Evolutionary conservation across 2,797 vertebrate species (phyloP).

Genomic region (Acanthis flammea): DNA sequence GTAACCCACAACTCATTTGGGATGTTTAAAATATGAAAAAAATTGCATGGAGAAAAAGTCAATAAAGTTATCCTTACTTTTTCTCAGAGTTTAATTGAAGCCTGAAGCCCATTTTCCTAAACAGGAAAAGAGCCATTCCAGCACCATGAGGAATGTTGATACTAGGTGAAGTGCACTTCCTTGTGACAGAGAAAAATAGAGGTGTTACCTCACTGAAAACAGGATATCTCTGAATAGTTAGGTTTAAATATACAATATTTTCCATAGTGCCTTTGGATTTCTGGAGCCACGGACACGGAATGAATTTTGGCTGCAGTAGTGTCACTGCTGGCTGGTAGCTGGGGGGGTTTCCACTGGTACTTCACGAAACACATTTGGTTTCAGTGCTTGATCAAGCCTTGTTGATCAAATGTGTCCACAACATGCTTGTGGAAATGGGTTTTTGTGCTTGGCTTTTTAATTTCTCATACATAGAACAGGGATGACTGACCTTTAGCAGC

Average conservation of each 20-base stretch:
- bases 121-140: conserved; percentile 62
- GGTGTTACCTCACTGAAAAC: conserved; percentile 66
- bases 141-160: conserved; percentile 25
- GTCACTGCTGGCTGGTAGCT: background rate
- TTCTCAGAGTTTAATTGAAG: background rate
- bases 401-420: background rate
- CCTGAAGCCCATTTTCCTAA: conserved; percentile 47
- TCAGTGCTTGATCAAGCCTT: background rate
- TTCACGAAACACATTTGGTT: accelerated
- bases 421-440: background rate
- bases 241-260: conserved; percentile 66
- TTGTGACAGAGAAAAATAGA: conserved; percentile 62
- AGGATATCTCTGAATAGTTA: conserved; percentile 71
- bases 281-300: background rate
- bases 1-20: background rate
- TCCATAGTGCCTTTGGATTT: conserved; percentile 47
- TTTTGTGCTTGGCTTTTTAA: background rate
- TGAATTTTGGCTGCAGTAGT: background rate
- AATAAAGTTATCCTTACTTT: background rate
- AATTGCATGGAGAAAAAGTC: background rate
- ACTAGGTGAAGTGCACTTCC: conserved; percentile 63
- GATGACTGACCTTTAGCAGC: accelerated
- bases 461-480: accelerated
- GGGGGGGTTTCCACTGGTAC: background rate
- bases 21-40: background rate